Conservation (phyloP, 2,797 vertebrate species). For the Fratercula arctica region DNA sequence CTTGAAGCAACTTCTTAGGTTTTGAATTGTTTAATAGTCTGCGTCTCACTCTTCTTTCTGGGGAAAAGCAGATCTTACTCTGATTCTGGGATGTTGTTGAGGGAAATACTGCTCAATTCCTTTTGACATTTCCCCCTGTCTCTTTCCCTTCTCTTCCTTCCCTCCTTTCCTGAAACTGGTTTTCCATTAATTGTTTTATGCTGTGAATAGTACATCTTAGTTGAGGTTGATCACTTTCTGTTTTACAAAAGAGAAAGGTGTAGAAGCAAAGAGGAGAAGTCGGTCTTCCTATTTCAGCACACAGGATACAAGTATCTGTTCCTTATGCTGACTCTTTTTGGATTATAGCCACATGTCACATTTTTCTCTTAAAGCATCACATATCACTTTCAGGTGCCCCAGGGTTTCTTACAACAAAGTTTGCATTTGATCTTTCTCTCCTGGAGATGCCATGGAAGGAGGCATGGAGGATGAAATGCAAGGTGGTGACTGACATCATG, state of each 20-base stretch:
- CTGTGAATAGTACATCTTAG: constrained; percentile 1
- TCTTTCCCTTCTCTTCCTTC: not conserved
- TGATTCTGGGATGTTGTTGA: not conserved
- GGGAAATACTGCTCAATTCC: not conserved
- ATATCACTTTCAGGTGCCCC: not conserved
- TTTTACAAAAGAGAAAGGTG: not conserved
- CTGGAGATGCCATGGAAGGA: not conserved
- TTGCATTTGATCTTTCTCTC: constrained; percentile 16
- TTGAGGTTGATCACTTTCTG: not conserved
- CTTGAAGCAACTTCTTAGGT: not conserved
- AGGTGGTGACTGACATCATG: not conserved
- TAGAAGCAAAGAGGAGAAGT: not conserved
- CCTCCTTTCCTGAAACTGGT: not conserved
- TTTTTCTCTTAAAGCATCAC: not conserved
- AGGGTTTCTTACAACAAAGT: not conserved
- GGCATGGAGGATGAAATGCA: not conserved
- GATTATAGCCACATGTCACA: not conserved
- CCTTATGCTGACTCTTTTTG: not conserved
- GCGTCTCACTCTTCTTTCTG: not conserved
- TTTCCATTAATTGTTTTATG: not conserved
- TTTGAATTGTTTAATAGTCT: not conserved
- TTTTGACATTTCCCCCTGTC: not conserved
- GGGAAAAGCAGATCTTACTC: not conserved
- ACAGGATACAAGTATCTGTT: not conserved
- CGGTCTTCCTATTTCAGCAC: fast-evolving